Percentiles rank a stretch among this genome's conserved stretches.
Evolutionary conservation across 2,797 vertebrate genomes (phyloP).

Genomic region (Hydrocynus forskahlii): DNA sequence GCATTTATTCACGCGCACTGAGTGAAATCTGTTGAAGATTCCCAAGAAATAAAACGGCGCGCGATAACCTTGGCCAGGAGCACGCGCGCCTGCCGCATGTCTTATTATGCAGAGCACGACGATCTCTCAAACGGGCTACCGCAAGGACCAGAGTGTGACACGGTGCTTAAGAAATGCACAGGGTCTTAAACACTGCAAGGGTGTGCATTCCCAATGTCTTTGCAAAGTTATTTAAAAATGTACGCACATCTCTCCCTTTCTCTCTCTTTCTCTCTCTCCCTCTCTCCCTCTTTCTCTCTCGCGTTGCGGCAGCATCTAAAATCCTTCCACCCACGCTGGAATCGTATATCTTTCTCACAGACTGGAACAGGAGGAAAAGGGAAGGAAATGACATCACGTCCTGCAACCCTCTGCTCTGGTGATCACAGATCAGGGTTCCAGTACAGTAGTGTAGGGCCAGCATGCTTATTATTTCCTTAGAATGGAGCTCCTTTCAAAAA

Average conservation of each 20-base stretch:
- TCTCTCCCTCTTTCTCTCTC: not conserved
- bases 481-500: too few species aligned
- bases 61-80: not conserved
- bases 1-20: conserved; percentile 35
- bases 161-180: not conserved
- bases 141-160: not conserved
- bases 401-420: conserved; percentile 19
- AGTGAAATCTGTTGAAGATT: too few species aligned
- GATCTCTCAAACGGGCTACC: not conserved
- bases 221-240: not conserved
- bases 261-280: not conserved
- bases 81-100: not conserved
- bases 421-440: conserved; percentile 9
- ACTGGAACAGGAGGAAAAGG: conserved; percentile 36
- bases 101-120: conserved; percentile 22
- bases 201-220: not conserved
- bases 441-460: not conserved
- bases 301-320: too few species aligned
- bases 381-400: conserved; percentile 36
- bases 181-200: not conserved
- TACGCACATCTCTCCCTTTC: not conserved
- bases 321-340: conserved; percentile 39
- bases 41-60: not conserved
- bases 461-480: not conserved
- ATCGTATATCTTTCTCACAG: conserved; percentile 45